These are phyloP conservation scores for Pristionchus entomophagus DNA, from an alignment of 2,888 invertebrate genomes.

Conservation along the genomic window DNA sequence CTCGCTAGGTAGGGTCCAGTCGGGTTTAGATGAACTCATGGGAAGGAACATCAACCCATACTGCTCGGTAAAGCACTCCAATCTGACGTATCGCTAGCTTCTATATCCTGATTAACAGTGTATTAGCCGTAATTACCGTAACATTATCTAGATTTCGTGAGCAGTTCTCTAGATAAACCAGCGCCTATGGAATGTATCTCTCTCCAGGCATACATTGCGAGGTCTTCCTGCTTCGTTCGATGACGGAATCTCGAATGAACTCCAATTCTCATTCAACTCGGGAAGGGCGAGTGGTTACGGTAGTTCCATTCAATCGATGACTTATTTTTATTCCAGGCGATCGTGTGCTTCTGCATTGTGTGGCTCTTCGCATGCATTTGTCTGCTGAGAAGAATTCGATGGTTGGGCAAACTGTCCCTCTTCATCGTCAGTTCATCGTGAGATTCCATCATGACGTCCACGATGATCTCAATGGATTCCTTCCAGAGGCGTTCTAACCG, in stretches of 20 bases:
- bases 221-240: not conserved
- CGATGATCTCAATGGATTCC: not conserved
- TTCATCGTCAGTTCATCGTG: not conserved
- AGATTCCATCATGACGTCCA: not conserved
- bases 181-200: too few relatives aligned
- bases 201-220: not conserved
- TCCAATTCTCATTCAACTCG: not conserved
- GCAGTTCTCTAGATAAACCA: too few relatives aligned
- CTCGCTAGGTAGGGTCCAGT: too few relatives aligned
- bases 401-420: not conserved
- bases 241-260: not conserved
- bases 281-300: not conserved
- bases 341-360: not conserved
- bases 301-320: not conserved
- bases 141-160: too few relatives aligned
- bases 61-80: too few relatives aligned
- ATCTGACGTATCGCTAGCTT: too few relatives aligned
- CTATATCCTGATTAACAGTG: too few relatives aligned
- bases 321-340: not conserved
- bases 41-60: too few relatives aligned
- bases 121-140: too few relatives aligned
- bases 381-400: not conserved
- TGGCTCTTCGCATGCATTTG: not conserved
- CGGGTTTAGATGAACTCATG: too few relatives aligned
- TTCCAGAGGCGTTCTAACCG: not conserved